These are phyloP conservation scores for Trachurus trachurus DNA, from an alignment of 2,797 vertebrate genomes.

Conservation along the genomic window DNA sequence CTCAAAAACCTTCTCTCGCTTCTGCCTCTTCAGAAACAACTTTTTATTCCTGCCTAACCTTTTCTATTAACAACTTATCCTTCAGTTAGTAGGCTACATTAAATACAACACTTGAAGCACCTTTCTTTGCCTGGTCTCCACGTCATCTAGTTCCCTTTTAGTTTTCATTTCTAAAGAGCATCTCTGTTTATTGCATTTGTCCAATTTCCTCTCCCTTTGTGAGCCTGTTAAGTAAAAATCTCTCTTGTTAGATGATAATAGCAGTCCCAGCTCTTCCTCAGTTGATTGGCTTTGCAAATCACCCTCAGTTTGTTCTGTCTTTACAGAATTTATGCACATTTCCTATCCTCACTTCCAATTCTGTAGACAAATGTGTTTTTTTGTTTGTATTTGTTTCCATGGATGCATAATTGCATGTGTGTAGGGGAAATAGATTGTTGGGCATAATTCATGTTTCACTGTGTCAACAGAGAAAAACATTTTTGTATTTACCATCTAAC, in stretches of 20 bases:
- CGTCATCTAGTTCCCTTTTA: slow-evolving; percentile 26
- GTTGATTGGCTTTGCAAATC: background rate
- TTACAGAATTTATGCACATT: background rate
- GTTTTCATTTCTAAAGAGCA: slow-evolving; percentile 13
- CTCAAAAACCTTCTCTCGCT: background rate
- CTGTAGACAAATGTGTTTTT: background rate
- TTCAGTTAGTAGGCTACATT: slow-evolving; percentile 27
- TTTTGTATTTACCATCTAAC: slow-evolving; percentile 5
- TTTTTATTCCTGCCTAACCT: slow-evolving; percentile 8
- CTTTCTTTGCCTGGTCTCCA: slow-evolving; percentile 11
- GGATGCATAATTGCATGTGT: background rate
- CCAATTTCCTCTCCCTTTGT: slow-evolving; percentile 28
- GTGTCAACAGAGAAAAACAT: background rate
- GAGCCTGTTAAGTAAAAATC: slow-evolving; percentile 24
- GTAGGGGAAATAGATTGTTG: background rate
- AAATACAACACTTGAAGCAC: slow-evolving; percentile 7
- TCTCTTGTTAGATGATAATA: slow-evolving; percentile 21
- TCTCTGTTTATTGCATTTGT: slow-evolving; percentile 19
- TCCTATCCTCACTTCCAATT: background rate
- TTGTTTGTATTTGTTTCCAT: background rate
- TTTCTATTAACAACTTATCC: slow-evolving; percentile 8
- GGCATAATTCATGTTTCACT: background rate
- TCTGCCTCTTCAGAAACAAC: slow-evolving; percentile 4
- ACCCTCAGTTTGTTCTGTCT: background rate
- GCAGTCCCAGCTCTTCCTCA: background rate